Percentiles rank a stretch among this genome's conserved stretches.
These are phyloP conservation scores for Rissa tridactyla DNA, from an alignment of 2,113 vertebrate species.

Conservation along the genomic window DNA sequence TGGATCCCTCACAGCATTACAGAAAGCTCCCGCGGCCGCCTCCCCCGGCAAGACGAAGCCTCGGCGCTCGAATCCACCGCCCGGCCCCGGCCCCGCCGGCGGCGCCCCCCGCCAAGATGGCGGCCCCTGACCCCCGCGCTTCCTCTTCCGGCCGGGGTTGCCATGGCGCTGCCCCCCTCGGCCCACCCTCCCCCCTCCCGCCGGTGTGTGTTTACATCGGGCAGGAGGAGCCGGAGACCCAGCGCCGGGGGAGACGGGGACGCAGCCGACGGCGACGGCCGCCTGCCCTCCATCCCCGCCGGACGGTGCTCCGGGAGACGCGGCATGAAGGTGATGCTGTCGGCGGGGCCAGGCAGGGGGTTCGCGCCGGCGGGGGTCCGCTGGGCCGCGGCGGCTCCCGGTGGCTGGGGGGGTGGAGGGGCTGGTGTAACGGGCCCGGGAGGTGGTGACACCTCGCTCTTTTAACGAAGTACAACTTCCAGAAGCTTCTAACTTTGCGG, in stretches of 20 bases:
- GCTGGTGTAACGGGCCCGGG: neutral
- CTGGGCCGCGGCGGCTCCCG: neutral
- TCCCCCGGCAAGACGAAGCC: neutral
- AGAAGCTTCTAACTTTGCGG: slow-evolving; percentile 21
- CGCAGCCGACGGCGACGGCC: neutral
- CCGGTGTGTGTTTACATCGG: slow-evolving; percentile 41
- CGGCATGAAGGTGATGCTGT: slow-evolving; percentile 55
- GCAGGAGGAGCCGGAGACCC: slow-evolving; percentile 1
- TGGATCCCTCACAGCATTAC: accelerated
- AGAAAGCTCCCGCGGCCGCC: accelerated
- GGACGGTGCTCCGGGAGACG: slow-evolving; percentile 22
- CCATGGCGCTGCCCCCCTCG: slow-evolving; percentile 33
- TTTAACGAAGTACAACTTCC: neutral
- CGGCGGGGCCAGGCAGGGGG: neutral
- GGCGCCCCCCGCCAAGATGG: neutral
- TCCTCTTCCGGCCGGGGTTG: slow-evolving; percentile 60
- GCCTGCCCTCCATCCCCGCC: neutral
- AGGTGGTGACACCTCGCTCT: neutral
- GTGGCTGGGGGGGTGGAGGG: neutral
- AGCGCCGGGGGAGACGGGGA: neutral
- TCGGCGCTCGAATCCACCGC: accelerated
- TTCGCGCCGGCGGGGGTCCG: neutral
- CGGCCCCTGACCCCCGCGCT: neutral
- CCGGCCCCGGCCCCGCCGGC: too few relatives aligned
- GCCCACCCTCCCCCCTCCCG: slow-evolving; percentile 1